Evolutionary conservation across 2,113 vertebrate species (phyloP).

Genomic region (Megaceryle torquata): DNA sequence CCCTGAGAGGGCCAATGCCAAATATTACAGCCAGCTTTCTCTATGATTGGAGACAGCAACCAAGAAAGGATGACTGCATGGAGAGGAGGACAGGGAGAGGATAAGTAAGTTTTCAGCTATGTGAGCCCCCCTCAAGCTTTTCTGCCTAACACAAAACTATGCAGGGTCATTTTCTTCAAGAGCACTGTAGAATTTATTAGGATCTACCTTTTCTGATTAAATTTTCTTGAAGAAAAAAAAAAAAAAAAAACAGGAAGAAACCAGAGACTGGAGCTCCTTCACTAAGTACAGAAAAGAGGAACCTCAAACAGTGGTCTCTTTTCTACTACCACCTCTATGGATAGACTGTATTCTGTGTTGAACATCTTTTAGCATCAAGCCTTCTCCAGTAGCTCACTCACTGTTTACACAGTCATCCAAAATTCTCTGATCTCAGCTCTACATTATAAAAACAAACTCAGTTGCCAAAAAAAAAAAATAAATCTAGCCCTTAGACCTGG

Average conservation of each 20-base stretch:
- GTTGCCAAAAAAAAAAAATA: neutral
- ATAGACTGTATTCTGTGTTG: neutral
- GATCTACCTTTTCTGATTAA: neutral
- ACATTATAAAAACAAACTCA: neutral
- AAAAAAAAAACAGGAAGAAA: neutral
- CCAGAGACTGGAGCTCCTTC: fast-evolving
- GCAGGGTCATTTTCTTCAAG: neutral
- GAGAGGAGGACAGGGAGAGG: neutral
- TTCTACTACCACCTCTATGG: neutral
- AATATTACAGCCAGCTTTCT: neutral
- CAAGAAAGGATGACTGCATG: neutral
- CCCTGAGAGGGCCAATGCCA: neutral
- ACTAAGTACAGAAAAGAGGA: neutral
- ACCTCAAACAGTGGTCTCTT: neutral
- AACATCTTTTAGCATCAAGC: neutral
- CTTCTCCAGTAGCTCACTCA: neutral
- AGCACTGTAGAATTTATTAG: neutral
- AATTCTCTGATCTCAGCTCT: neutral
- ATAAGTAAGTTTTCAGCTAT: neutral
- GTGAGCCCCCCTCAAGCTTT: neutral
- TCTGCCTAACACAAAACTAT: neutral
- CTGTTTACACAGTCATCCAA: neutral
- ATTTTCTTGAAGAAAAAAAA: neutral
- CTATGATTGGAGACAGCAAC: neutral
- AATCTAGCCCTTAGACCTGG: neutral